Base-by-base conservation (phyloP, 2,888 invertebrate species). In the Agonum fuliginosum region DNA sequence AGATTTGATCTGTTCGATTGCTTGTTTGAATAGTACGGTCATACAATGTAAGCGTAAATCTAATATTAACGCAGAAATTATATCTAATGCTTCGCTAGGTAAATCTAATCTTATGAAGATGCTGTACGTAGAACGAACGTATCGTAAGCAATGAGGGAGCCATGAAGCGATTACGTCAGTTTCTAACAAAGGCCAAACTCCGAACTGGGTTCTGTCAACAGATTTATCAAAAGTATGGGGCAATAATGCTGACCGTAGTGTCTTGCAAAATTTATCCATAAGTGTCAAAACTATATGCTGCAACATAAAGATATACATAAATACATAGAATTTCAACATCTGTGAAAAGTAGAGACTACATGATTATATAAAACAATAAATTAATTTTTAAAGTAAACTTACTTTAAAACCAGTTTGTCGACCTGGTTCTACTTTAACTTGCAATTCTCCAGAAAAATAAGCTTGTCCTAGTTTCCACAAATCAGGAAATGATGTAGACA, bases 391-490 rank as follows among this genome's bases (percentile, higher is more conserved):
- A 27, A 71, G n/a, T 41, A 14, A 43, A 19, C 17, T 46, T 48
- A 74, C 94, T 90, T 95, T 96, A 81, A 95, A 95, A 58, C 92
- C 91, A 0, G 90, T 89, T 78, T 95, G 95, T 71, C 94, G 90
- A n/a, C 92, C 91, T 1, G 90, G 86, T 84, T 93, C 93, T 8
- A 92, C 90, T 80, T 93, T 92, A 0, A 94, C 92, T 82, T 93
- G 92, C 74, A 97, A 87, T 84, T 97, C 95, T 4, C 95, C 96
- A 2, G 94, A 94, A 86, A 98, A 97, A 89, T 99, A 99, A 41
- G 96, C 93, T 83, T 97, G 93, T 0, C 98, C 98, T 0, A 99
- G 91, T 84, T 97, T 95, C 98, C 98, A 99, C 82, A 99, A 90
- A 86, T 98, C 96, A 30, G 96, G 95, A 84, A 98, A 91, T 80